phyloP scores from a whole-genome alignment of 2,797 vertebrate species.

The Stomatorhinus walkeri region DNA sequence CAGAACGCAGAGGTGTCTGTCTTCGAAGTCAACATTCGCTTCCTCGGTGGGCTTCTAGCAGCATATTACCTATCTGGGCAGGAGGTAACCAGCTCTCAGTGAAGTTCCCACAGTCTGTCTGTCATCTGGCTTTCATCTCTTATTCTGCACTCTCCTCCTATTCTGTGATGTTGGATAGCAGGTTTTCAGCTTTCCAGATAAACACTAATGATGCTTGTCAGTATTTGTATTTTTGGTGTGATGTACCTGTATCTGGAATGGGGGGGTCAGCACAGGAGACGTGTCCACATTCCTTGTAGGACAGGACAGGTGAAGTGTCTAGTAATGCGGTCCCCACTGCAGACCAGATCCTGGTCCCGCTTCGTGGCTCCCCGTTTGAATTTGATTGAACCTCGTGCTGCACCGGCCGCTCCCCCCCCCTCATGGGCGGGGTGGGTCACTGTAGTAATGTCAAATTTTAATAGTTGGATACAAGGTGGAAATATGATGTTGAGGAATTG shows the following conservation, averaged over 20 bases:
- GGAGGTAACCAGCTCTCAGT: conserved; percentile 63
- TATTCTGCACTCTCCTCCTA: background rate
- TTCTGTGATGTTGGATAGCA: background rate
- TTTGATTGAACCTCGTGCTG: background rate
- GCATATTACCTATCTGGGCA: conserved; percentile 96
- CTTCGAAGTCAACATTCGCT: conserved; percentile 98
- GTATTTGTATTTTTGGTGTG: background rate
- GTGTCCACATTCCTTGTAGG: background rate
- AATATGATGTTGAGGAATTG: background rate
- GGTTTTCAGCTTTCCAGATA: background rate
- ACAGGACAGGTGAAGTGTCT: background rate
- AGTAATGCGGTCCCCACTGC: background rate
- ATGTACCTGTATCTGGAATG: background rate
- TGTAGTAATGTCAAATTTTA: background rate
- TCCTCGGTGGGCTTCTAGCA: conserved; percentile 90
- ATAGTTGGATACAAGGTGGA: background rate
- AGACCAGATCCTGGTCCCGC: background rate
- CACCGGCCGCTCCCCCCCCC: background rate
- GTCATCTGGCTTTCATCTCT: background rate
- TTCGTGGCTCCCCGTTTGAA: background rate
- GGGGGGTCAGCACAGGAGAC: background rate
- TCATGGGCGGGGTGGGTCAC: background rate
- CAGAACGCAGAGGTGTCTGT: conserved; percentile 96
- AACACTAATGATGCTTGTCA: background rate
- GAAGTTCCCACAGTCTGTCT: background rate